Conservation (phyloP, 2,888 invertebrate species). For the Lepidocyrtinus sp. region DNA sequence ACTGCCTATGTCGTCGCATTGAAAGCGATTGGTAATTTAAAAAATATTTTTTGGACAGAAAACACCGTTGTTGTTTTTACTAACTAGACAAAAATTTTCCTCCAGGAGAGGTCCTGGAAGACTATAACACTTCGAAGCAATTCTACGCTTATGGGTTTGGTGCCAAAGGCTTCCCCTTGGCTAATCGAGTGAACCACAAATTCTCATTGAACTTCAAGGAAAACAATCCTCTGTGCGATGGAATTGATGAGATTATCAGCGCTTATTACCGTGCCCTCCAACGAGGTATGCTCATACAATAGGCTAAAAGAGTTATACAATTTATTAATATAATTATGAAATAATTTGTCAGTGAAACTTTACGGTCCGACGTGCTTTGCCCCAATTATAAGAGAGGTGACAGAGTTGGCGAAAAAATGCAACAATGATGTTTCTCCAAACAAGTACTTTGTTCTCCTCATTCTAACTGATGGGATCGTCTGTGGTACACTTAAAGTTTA, state of each 20-base stretch:
- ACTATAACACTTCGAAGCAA: conserved; percentile 72
- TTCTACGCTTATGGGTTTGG: conserved; percentile 76
- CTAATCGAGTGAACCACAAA: conserved; percentile 73
- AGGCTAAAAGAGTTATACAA: background rate
- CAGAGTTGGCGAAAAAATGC: conserved; percentile 71
- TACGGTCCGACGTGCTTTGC: conserved; percentile 76
- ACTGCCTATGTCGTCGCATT: conserved; percentile 74
- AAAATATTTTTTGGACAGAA: background rate
- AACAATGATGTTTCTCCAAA: background rate
- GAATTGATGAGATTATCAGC: conserved; percentile 72
- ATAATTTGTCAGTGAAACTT: conserved; percentile 72
- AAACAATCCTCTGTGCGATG: conserved; percentile 73
- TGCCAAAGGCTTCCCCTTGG: conserved; percentile 73
- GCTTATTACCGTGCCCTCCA: conserved; percentile 73
- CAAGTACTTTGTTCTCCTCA: conserved; percentile 75
- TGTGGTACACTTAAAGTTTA: conserved; percentile 29
- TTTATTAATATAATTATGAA: background rate
- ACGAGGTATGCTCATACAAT: conserved; percentile 66
- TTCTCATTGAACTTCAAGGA: conserved; percentile 73
- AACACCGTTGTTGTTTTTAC: too few relatives aligned
- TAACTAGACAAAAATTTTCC: background rate
- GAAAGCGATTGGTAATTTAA: conserved; percentile 71
- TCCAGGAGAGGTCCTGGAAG: conserved; percentile 73
- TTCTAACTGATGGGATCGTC: conserved; percentile 76
- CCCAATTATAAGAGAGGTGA: conserved; percentile 73